A percentile compares a stretch with the other conserved stretches of the same genome.
Evolutionary conservation across 2,797 vertebrate species (phyloP).

Genomic region (Syngnathus rostellatus): DNA sequence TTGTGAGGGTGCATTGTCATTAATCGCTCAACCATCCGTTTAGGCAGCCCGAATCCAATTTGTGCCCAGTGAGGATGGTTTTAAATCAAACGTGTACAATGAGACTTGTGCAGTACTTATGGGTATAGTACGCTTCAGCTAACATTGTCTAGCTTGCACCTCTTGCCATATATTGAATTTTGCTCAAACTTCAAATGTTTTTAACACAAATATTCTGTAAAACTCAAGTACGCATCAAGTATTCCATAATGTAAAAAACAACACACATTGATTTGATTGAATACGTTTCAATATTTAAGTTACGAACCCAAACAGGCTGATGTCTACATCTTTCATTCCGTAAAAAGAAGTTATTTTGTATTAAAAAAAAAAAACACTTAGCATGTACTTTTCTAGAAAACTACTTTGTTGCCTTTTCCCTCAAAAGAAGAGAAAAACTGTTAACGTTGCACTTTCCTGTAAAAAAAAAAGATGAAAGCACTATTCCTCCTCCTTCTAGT

Average conservation of each 20-base stretch:
- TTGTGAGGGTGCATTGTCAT: conserved; percentile 28
- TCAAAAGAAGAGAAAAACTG: neutral
- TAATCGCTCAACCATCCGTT: conserved; percentile 35
- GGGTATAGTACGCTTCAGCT: neutral
- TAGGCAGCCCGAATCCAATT: conserved; percentile 13
- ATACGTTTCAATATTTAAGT: neutral
- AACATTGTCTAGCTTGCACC: neutral
- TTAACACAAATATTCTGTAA: neutral
- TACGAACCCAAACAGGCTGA: neutral
- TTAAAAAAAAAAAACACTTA: no score
- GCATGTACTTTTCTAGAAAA: neutral
- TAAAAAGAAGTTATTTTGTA: neutral
- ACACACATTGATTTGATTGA: neutral
- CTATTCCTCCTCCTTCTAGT: no score
- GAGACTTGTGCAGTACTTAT: conserved; percentile 6
- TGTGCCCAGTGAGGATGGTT: conserved; percentile 17
- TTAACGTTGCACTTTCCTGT: neutral
- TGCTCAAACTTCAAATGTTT: neutral
- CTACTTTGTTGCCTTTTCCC: neutral
- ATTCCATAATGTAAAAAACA: no score
- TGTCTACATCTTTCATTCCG: neutral
- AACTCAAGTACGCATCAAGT: neutral
- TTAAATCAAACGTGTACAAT: conserved; percentile 12
- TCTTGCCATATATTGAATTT: neutral
- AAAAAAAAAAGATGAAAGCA: neutral